These are phyloP conservation scores for Drosophila sturtevanti DNA, from an alignment of 1,140 invertebrate genomes.

Conservation along the genomic window DNA sequence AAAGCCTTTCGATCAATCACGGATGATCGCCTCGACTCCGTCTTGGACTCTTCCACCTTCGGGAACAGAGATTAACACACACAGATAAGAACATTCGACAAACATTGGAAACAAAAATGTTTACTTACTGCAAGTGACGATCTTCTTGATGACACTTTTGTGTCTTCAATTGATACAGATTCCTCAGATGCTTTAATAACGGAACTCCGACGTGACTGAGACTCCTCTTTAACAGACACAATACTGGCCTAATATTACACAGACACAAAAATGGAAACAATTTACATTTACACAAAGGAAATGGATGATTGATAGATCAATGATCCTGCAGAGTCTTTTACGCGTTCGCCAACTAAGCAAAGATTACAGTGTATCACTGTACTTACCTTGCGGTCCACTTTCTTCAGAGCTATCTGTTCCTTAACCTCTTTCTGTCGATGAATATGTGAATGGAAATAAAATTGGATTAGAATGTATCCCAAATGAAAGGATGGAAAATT, in stretches of 20 bases:
- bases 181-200: conserved; percentile 57
- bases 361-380: neutral
- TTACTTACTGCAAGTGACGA: conserved; percentile 71
- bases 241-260: conserved; percentile 53
- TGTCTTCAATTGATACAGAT: conserved; percentile 80
- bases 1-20: conserved; percentile 85
- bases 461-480: neutral
- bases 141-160: conserved; percentile 52
- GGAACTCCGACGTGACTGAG: conserved; percentile 65
- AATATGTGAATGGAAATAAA: conserved; percentile 7
- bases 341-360: neutral
- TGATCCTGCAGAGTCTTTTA: neutral
- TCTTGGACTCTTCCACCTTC: conserved; percentile 84
- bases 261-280: conserved; percentile 7
- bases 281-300: conserved; percentile 11
- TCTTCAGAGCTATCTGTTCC: conserved; percentile 56
- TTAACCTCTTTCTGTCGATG: conserved; percentile 31
- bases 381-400: conserved; percentile 69
- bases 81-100: neutral
- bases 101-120: neutral
- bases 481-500: neutral
- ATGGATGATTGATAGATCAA: neutral
- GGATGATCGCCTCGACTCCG: conserved; percentile 87
- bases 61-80: neutral
- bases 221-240: conserved; percentile 63